Evolutionary conservation across 1,140 invertebrate species (phyloP).

Genomic region (Rhizoglyphus robini): DNA sequence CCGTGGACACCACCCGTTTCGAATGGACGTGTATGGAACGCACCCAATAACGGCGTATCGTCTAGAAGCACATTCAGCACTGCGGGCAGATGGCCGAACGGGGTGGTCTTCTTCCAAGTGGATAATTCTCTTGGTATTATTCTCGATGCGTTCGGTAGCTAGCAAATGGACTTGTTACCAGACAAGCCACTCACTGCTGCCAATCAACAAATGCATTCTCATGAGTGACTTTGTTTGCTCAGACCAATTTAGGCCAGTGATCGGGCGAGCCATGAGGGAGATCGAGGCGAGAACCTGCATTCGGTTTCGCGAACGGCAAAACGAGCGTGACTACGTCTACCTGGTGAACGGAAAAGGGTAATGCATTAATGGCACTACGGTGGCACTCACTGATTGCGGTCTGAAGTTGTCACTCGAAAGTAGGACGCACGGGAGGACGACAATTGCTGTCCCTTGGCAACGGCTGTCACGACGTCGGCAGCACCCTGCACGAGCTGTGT

Average conservation of each 20-base stretch:
- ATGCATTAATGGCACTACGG: no score
- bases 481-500: slow-evolving; percentile 25
- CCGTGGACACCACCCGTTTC: no score
- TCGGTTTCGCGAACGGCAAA: slow-evolving; percentile 31
- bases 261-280: slow-evolving; percentile 30
- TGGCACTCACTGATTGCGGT: background rate
- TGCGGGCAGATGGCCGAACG: slow-evolving; percentile 19
- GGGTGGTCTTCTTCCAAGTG: slow-evolving; percentile 18
- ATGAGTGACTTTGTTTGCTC: background rate
- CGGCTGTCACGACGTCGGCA: slow-evolving; percentile 25
- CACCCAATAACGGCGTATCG: no score
- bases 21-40: no score
- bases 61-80: background rate
- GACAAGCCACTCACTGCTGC: no score
- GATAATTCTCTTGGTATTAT: slow-evolving; percentile 18
- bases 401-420: slow-evolving; percentile 25
- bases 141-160: no score
- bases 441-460: slow-evolving; percentile 24
- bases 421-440: slow-evolving; percentile 24
- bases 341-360: slow-evolving; percentile 31
- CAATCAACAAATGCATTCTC: no score
- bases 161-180: no score
- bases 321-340: slow-evolving; percentile 33
- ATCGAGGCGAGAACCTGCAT: slow-evolving; percentile 35
- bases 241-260: slow-evolving; percentile 13